A percentile compares a stretch with the other conserved stretches of the same genome.
phyloP scores from a whole-genome alignment of 2,113 vertebrate genomes.

The Anhinga rufa region DNA sequence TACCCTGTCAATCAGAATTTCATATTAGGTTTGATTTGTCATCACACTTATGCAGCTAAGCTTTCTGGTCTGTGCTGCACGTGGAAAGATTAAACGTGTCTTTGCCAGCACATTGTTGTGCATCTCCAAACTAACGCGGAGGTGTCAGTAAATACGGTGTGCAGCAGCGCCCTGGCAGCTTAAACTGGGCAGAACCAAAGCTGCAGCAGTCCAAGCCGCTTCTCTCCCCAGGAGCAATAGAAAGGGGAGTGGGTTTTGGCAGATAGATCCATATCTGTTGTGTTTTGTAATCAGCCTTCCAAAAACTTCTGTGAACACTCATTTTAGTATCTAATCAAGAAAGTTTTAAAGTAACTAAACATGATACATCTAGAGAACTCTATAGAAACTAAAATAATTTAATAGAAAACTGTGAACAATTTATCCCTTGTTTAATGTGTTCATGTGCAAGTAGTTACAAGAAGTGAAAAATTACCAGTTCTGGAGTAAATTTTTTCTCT shows the following conservation, averaged over 20 bases:
- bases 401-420: not conserved
- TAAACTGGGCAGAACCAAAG: not conserved
- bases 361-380: not conserved
- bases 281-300: not conserved
- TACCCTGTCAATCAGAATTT: not conserved
- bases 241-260: not conserved
- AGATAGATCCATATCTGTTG: not conserved
- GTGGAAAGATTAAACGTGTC: not conserved
- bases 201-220: not conserved
- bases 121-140: not conserved
- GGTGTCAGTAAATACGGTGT: not conserved
- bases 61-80: not conserved
- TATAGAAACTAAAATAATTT: not conserved
- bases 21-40: not conserved
- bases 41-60: not conserved
- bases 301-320: not conserved
- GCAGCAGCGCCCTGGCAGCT: not conserved
- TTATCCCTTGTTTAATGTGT: not conserved
- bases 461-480: conserved; percentile 82
- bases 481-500: conserved; percentile 86
- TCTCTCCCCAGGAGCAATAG: not conserved
- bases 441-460: conserved; percentile 23
- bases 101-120: not conserved
- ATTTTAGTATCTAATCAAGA: not conserved
- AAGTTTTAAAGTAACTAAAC: not conserved